These are phyloP conservation scores for Helogale parvula DNA, from an alignment of 2,113 vertebrate species.

Conservation along the genomic window DNA sequence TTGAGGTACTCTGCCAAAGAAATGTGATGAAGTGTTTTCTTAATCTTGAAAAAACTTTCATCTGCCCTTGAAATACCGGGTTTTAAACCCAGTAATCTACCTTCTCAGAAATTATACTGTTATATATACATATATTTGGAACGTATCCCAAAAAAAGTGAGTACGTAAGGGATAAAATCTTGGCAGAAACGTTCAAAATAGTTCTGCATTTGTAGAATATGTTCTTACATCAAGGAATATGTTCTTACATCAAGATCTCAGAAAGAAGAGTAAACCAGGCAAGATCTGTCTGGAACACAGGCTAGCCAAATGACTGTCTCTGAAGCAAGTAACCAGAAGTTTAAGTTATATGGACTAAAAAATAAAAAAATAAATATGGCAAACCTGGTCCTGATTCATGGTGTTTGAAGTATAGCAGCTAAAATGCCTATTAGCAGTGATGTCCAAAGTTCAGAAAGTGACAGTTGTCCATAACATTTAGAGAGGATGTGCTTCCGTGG, in stretches of 20 bases:
- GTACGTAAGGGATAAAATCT: slow-evolving; percentile 12
- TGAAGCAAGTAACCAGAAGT: background rate
- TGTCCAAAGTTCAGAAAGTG: background rate
- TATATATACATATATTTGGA: background rate
- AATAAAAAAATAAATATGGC: background rate
- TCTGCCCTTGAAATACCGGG: slow-evolving; percentile 63
- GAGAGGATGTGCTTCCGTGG: background rate
- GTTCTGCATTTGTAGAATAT: slow-evolving; percentile 40
- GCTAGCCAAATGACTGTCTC: background rate
- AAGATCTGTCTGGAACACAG: background rate
- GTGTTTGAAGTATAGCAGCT: background rate
- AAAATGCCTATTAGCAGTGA: background rate
- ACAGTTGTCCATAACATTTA: background rate
- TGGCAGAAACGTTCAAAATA: slow-evolving; percentile 39
- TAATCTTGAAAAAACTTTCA: slow-evolving; percentile 63
- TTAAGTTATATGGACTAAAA: background rate
- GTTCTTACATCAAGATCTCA: slow-evolving; percentile 14
- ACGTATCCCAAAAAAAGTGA: slow-evolving; percentile 32
- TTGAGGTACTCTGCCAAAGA: slow-evolving; percentile 61
- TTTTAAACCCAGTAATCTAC: slow-evolving; percentile 64
- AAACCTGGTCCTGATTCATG: background rate
- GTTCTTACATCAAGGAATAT: slow-evolving; percentile 39
- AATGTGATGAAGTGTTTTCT: slow-evolving; percentile 58
- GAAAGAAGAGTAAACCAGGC: background rate
- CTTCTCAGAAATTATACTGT: background rate